Percentiles rank a stretch among this genome's conserved stretches.
phyloP scores from a whole-genome alignment of 2,888 invertebrate species.

The Epinotia ramella region DNA sequence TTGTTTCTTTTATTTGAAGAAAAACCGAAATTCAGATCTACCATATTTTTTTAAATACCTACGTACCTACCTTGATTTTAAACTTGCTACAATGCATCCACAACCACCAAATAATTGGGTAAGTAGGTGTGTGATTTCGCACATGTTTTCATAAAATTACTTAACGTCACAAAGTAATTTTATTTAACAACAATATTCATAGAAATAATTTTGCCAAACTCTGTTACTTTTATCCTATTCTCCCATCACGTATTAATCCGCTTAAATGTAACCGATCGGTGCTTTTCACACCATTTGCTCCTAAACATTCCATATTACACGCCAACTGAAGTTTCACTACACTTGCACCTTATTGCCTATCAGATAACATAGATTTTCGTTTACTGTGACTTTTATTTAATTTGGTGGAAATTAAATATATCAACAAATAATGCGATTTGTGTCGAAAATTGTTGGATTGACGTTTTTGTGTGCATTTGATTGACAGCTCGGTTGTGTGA shows the following conservation, averaged over 20 bases:
- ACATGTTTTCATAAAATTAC: background rate
- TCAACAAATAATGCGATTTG: constrained; percentile 62
- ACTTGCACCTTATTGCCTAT: constrained; percentile 23
- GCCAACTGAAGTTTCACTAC: constrained; percentile 25
- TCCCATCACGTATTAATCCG: constrained; percentile 62
- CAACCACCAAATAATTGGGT: too few relatives aligned
- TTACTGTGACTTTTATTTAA: constrained; percentile 11
- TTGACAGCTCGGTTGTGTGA: constrained; percentile 54
- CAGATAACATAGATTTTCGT: constrained; percentile 37
- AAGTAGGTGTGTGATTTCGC: background rate
- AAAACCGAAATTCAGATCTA: too few relatives aligned
- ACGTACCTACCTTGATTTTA: too few relatives aligned
- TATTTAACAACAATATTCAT: constrained; percentile 2
- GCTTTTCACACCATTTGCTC: constrained; percentile 67
- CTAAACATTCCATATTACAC: constrained; percentile 57
- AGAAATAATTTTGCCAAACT: constrained; percentile 5
- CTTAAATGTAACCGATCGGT: constrained; percentile 78
- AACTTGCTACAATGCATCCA: too few relatives aligned
- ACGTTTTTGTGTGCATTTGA: constrained; percentile 55
- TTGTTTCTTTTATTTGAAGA: too few relatives aligned
- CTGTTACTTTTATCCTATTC: constrained; percentile 63
- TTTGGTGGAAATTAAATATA: constrained; percentile 52
- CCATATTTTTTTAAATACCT: too few relatives aligned
- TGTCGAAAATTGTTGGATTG: constrained; percentile 50
- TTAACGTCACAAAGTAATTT: background rate